phyloP scores from a whole-genome alignment of 1,140 invertebrate genomes.

The Nomia melanderi region DNA sequence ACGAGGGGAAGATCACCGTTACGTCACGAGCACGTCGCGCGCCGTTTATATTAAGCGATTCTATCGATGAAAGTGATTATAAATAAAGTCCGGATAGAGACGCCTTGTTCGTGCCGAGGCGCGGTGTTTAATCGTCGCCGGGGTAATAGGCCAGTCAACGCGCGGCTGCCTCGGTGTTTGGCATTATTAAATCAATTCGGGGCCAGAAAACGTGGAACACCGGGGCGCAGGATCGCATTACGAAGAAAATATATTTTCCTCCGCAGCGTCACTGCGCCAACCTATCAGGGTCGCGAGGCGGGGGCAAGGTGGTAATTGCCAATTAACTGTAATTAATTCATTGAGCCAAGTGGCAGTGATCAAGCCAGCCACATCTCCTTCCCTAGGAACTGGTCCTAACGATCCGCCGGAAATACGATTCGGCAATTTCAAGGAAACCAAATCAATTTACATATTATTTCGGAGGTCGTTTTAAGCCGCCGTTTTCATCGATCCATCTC shows the following conservation, averaged over 20 bases:
- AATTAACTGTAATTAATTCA: conserved; percentile 76
- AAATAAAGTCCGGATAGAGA: conserved; percentile 24
- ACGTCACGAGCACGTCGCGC: neutral
- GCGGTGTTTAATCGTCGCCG: conserved; percentile 27
- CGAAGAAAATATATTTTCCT: conserved; percentile 62
- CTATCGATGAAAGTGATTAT: conserved; percentile 39
- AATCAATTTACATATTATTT: conserved; percentile 32
- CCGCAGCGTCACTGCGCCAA: conserved; percentile 53
- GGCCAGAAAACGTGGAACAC: conserved; percentile 25
- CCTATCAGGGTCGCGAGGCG: conserved; percentile 55
- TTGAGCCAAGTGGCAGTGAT: conserved; percentile 65
- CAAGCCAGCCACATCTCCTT: conserved; percentile 48
- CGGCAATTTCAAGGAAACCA: conserved; percentile 13
- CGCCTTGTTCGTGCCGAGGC: no score
- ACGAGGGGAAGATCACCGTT: neutral
- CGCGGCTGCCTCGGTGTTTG: neutral
- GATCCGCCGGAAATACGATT: conserved; percentile 30
- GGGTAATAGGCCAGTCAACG: conserved; percentile 18
- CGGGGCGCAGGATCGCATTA: conserved; percentile 50
- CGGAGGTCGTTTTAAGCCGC: neutral
- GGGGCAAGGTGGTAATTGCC: conserved; percentile 66
- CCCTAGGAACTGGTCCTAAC: conserved; percentile 22
- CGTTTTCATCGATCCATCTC: neutral
- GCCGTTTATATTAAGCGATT: conserved; percentile 20
- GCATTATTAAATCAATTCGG: conserved; percentile 55